Evolutionary conservation across 2,888 invertebrate genomes (phyloP).

Genomic region (Micoletzkya japonica): DNA sequence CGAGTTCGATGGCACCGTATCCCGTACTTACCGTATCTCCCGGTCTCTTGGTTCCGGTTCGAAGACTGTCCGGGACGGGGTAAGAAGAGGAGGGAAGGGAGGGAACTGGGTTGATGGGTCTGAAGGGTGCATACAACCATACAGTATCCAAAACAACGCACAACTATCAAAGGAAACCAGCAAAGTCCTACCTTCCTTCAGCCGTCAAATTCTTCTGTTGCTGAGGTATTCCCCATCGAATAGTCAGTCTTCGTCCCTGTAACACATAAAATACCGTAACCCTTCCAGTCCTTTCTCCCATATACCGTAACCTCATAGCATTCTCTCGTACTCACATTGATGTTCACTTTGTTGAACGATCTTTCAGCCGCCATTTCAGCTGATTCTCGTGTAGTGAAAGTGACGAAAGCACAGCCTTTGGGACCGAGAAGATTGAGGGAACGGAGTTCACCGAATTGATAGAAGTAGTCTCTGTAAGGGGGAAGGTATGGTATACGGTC

Average conservation of each 20-base stretch:
- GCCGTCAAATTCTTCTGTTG: slow-evolving; percentile 68
- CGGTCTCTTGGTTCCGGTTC: slow-evolving; percentile 16
- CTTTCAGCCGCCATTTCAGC: slow-evolving; percentile 90
- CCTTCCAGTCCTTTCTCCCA: neutral
- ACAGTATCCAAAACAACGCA: neutral
- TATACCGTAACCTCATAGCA: too few species aligned
- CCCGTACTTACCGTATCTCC: neutral
- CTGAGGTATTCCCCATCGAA: slow-evolving; percentile 97
- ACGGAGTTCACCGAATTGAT: slow-evolving; percentile 96
- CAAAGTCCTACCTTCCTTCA: neutral
- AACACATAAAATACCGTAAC: slow-evolving; percentile 25
- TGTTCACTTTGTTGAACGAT: slow-evolving; percentile 82
- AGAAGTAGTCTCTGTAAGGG: slow-evolving; percentile 82
- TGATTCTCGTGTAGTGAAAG: slow-evolving; percentile 85
- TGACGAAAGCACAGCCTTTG: slow-evolving; percentile 91
- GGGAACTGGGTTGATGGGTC: slow-evolving; percentile 53
- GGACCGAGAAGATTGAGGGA: slow-evolving; percentile 86
- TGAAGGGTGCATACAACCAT: slow-evolving; percentile 27
- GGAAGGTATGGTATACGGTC: too few species aligned
- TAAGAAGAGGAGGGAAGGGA: slow-evolving; percentile 41
- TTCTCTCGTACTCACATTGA: slow-evolving; percentile 70
- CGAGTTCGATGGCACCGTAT: neutral
- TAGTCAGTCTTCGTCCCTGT: slow-evolving; percentile 82
- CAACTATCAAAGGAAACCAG: slow-evolving; percentile 11
- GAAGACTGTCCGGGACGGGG: slow-evolving; percentile 22